Conservation (phyloP, 2,888 invertebrate genomes). For the Pollenia griseotomentosa region DNA sequence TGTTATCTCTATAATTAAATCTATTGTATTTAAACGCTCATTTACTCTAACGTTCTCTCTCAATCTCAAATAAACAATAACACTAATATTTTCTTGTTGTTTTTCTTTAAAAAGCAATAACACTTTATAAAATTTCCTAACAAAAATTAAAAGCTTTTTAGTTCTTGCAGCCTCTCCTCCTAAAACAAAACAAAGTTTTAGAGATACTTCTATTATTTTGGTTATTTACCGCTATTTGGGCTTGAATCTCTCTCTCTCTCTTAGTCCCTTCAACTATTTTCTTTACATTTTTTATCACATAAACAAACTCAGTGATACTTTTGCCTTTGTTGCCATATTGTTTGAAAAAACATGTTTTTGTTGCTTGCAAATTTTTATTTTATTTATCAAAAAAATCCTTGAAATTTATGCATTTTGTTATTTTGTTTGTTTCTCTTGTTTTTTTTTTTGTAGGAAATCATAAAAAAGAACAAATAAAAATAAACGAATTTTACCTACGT, state of each 20-base stretch:
- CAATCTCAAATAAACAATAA: not conserved
- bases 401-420: constrained; percentile 33
- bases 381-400: constrained; percentile 50
- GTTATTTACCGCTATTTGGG: constrained; percentile 40
- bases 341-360: constrained; percentile 42
- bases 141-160: constrained; percentile 29
- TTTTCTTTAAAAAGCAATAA: not conserved
- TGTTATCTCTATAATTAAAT: constrained; percentile 59
- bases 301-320: constrained; percentile 45
- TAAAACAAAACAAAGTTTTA: not conserved
- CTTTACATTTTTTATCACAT: not conserved
- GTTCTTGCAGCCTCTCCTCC: not conserved
- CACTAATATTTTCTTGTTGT: not conserved
- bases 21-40: constrained; percentile 30
- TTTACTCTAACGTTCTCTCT: constrained; percentile 13
- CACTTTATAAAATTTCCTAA: constrained; percentile 1
- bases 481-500: constrained; percentile 5
- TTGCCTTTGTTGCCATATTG: constrained; percentile 48
- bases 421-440: not conserved
- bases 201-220: not conserved
- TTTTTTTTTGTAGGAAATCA: constrained; percentile 28
- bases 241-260: not conserved
- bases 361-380: constrained; percentile 26
- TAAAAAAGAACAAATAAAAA: constrained; percentile 1
- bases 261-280: not conserved